Evolutionary conservation across 2,888 invertebrate species (phyloP).

Genomic region (Zhuqinia jingwanae): DNA sequence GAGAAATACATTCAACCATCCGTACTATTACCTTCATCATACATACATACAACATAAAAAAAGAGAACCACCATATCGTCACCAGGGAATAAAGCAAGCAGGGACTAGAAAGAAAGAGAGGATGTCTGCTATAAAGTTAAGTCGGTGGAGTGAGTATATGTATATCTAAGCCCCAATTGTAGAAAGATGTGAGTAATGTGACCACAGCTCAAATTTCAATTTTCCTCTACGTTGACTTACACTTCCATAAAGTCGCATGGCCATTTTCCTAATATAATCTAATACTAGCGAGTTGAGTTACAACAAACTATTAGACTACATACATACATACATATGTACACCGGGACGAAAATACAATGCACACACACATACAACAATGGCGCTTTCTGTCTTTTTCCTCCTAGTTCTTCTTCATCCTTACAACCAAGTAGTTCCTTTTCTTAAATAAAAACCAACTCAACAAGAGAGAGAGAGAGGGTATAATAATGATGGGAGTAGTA

Average conservation of each 20-base stretch:
- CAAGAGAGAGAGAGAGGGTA: conserved; percentile 22
- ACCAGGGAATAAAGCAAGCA: not conserved
- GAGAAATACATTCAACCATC: conserved; percentile 40
- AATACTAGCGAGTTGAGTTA: conserved; percentile 66
- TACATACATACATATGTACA: no score
- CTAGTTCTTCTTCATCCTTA: conserved; percentile 2
- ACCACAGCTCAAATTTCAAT: conserved; percentile 79
- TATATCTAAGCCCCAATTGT: conserved; percentile 38
- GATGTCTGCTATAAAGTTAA: not conserved
- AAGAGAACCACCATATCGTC: conserved; percentile 4
- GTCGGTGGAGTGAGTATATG: no score
- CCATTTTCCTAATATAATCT: conserved; percentile 71
- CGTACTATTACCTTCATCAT: conserved; percentile 64
- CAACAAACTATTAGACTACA: no score
- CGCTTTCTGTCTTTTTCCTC: conserved; percentile 38
- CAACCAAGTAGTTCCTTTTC: conserved; percentile 22
- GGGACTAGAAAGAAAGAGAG: not conserved
- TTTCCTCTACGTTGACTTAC: conserved; percentile 78
- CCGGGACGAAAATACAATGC: conserved; percentile 44
- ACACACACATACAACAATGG: conserved; percentile 19
- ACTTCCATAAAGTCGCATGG: conserved; percentile 78
- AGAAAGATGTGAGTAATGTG: conserved; percentile 76
- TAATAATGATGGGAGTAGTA: not conserved
- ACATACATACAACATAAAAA: conserved; percentile 1
- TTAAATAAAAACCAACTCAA: conserved; percentile 44